A percentile compares a stretch with the other conserved stretches of the same genome.
phyloP scores from a whole-genome alignment of 2,888 invertebrate species.

The Cacoxenus indagator region DNA sequence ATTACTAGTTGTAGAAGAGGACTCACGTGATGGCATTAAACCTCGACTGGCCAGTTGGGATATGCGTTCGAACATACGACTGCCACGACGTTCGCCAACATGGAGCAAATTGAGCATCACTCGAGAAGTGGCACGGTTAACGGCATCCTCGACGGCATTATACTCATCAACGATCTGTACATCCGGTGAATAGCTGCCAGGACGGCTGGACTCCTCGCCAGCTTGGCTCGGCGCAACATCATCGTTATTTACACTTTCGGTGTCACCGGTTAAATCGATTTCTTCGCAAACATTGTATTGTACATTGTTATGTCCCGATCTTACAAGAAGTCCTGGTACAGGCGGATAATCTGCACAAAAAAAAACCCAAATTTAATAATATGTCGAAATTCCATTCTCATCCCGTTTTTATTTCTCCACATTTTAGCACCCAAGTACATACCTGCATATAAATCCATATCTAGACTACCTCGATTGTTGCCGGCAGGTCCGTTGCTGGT shows the following conservation, averaged over 20 bases:
- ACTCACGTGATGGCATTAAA: neutral
- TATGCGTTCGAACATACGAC: neutral
- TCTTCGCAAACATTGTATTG: conserved; percentile 53
- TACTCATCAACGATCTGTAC: conserved; percentile 1
- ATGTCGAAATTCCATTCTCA: too few species aligned
- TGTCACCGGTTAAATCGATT: conserved; percentile 51
- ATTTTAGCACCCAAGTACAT: neutral
- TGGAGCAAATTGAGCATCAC: neutral
- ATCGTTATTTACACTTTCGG: conserved; percentile 38
- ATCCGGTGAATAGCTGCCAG: neutral
- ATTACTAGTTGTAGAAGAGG: neutral
- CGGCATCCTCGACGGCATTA: neutral
- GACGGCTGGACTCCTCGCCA: neutral
- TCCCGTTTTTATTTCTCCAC: too few species aligned
- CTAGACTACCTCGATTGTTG: neutral
- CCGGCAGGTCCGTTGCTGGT: neutral
- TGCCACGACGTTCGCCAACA: neutral
- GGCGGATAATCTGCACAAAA: conserved; percentile 20
- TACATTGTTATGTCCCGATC: conserved; percentile 35
- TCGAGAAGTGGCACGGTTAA: neutral
- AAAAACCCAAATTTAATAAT: neutral
- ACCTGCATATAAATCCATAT: neutral
- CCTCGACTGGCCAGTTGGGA: neutral
- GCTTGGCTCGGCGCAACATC: neutral
- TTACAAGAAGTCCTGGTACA: conserved; percentile 35